A percentile compares a stretch with the other conserved stretches of the same genome.
Conservation (phyloP, 1,140 invertebrate species). For the Meloidogyne chitwoodi region DNA sequence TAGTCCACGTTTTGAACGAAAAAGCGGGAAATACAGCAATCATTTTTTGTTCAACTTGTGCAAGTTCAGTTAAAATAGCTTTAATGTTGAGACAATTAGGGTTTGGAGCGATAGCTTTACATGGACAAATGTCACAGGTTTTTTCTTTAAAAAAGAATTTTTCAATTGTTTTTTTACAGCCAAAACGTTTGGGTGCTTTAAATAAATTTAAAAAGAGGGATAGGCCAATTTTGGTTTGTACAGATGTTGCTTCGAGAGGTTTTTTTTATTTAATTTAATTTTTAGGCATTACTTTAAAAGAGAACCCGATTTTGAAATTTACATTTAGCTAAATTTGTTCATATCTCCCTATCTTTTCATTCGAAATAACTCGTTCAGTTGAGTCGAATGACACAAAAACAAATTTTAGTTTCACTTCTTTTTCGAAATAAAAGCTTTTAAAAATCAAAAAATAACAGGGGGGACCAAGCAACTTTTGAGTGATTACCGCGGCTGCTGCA, state of each 20-base stretch:
- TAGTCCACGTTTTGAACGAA: slow-evolving; percentile 92
- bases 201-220: slow-evolving; percentile 44
- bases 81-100: slow-evolving; percentile 81
- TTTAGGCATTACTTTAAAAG: too few species aligned
- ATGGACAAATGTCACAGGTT: slow-evolving; percentile 85
- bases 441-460: too few species aligned
- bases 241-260: slow-evolving; percentile 56
- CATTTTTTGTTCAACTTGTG: slow-evolving; percentile 92
- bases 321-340: too few species aligned
- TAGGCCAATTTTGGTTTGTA: slow-evolving; percentile 48
- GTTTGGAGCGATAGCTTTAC: slow-evolving; percentile 84
- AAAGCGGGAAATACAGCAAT: slow-evolving; percentile 92
- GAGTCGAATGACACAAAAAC: too few species aligned
- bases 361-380: too few species aligned
- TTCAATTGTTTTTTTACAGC: slow-evolving; percentile 40
- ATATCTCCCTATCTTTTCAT: too few species aligned
- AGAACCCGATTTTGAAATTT: too few species aligned
- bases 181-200: slow-evolving; percentile 39
- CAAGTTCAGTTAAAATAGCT: slow-evolving; percentile 79
- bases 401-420: too few species aligned
- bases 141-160: not conserved
- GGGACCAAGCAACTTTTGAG: too few species aligned
- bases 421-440: too few species aligned
- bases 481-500: too few species aligned
- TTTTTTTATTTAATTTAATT: too few species aligned